Base-by-base conservation (phyloP, 2,888 invertebrate species). In the Athripsodes cinereus region DNA sequence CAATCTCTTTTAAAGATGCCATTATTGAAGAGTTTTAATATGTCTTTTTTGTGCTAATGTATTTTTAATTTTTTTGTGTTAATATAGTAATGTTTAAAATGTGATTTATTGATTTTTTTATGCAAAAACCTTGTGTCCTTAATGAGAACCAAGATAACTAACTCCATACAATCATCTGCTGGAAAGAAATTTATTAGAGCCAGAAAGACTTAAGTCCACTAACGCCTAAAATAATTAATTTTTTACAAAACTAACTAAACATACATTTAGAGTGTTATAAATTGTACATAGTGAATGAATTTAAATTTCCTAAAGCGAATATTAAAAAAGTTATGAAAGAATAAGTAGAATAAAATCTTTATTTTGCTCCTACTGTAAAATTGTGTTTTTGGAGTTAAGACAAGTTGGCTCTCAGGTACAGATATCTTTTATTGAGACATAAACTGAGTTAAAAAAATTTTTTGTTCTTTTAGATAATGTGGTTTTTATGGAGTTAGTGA, bases 271-370 rank as follows among this genome's bases (percentile, higher is more conserved):
- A 47, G 47, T 8, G 19, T 47, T 47, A 47, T 19, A 20, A 47
- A 18, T 47, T 47, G 47, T 47, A 47, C 21, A 47, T 47, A 13
- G 13, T 47, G 47, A 19, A 47, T 19, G 21, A 47, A 47, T 47
- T 19, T 47, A 19, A 19, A 47, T 21, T 47, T 47, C 21, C 47
- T 47, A 47, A 47, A 20, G n/a, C 46, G 18, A 46, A 11, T 46
- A 18, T 46, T 46, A 46, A 46, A 46, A 46, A 46, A 46, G 46
- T 16, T 46, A 16, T 46, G 46, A 46, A 16, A 46, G 18, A 49
- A 49, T 50, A 50, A 50, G 22, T 50, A n/a, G 26, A 50, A 50
- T 22, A 50, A 22, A 50, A 50, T 50, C 31, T 50, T 50, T 50
- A 26, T 50, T 50, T 50, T 50, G 6, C 50, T 50, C 22, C 31